Evolutionary conservation across 2,888 invertebrate species (phyloP).

Genomic region (Andrena camellia): DNA sequence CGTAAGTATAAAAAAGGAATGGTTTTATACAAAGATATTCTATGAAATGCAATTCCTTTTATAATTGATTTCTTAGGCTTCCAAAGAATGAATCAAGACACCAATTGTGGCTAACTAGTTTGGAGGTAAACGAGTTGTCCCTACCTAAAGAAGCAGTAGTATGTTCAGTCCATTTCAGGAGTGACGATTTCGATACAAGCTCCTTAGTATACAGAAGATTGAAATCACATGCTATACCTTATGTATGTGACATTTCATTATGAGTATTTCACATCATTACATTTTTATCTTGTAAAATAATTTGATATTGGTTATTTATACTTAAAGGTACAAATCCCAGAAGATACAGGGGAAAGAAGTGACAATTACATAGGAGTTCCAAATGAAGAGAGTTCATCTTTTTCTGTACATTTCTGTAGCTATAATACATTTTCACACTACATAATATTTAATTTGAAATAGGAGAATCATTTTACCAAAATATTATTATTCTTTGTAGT

Average conservation of each 20-base stretch:
- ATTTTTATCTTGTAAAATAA: neutral
- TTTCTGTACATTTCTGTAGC: neutral
- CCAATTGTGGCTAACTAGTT: constrained; percentile 1
- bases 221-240: constrained; percentile 9
- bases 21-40: neutral
- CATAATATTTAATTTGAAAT: too few species aligned
- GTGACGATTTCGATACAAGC: constrained; percentile 11
- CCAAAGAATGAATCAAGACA: neutral
- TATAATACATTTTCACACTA: neutral
- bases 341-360: neutral
- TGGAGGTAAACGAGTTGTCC: neutral
- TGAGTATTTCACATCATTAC: neutral
- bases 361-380: neutral
- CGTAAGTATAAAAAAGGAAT: neutral
- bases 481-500: too few species aligned
- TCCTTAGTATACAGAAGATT: neutral
- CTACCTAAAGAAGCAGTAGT: neutral
- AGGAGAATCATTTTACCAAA: too few species aligned
- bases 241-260: constrained; percentile 11
- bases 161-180: constrained; percentile 5
- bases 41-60: neutral
- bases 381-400: neutral
- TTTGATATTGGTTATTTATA: neutral
- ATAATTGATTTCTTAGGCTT: constrained; percentile 13
- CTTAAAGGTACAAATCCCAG: neutral